Conservation (phyloP, 2,888 invertebrate genomes). For the Epinotia ramella region DNA sequence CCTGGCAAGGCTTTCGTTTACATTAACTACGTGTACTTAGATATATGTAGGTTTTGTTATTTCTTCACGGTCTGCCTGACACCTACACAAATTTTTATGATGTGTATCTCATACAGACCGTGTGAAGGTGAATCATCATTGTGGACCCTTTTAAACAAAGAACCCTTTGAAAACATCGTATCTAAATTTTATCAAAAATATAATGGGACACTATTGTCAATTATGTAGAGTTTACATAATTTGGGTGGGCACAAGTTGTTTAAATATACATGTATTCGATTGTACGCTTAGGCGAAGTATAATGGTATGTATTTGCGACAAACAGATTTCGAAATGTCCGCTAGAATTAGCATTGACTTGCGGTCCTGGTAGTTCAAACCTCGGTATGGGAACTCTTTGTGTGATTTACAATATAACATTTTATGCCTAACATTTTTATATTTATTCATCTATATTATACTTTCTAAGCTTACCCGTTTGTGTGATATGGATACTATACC, state of each 20-base stretch:
- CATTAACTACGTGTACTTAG: neutral
- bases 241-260: neutral
- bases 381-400: neutral
- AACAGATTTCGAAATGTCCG: neutral
- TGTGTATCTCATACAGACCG: slow-evolving; percentile 4
- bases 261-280: neutral
- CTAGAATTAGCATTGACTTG: neutral
- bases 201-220: neutral
- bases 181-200: neutral
- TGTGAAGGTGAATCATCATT: slow-evolving; percentile 1
- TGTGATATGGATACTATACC: too few species aligned
- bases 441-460: too few species aligned
- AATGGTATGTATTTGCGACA: neutral
- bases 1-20: slow-evolving; percentile 1
- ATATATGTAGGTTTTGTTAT: neutral
- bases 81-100: neutral
- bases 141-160: neutral
- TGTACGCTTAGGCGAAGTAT: neutral
- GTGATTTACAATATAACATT: neutral
- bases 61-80: slow-evolving; percentile 11
- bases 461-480: too few species aligned
- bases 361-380: neutral
- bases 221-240: neutral
- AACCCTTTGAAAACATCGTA: neutral
- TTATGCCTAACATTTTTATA: neutral